phyloP scores from a whole-genome alignment of 1,140 invertebrate genomes.

The Penaeus indicus region DNA sequence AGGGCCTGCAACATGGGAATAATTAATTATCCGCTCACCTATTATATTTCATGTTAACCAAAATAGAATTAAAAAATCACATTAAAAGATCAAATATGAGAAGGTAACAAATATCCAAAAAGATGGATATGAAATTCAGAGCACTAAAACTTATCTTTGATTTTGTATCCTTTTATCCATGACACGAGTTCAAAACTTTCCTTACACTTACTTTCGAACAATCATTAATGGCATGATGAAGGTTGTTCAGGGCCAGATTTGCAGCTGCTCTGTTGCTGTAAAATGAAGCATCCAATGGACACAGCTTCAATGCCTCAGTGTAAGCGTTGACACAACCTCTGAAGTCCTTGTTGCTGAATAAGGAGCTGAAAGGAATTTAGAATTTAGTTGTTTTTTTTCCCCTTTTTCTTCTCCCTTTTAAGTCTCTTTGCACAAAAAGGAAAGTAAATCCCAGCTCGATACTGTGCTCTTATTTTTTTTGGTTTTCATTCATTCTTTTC shows the following conservation, averaged over 20 bases:
- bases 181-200: not conserved
- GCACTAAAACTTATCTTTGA: too few species aligned
- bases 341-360: slow-evolving; percentile 47
- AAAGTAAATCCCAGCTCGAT: too few species aligned
- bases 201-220: slow-evolving; percentile 37
- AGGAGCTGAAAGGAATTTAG: slow-evolving; percentile 19
- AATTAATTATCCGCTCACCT: not conserved
- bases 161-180: too few species aligned
- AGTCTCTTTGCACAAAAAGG: too few species aligned
- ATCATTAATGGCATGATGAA: slow-evolving; percentile 50
- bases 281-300: slow-evolving; percentile 20
- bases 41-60: too few species aligned
- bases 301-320: slow-evolving; percentile 40
- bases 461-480: too few species aligned
- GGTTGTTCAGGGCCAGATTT: slow-evolving; percentile 41
- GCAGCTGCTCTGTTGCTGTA: slow-evolving; percentile 58
- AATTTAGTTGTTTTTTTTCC: not conserved
- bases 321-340: slow-evolving; percentile 51
- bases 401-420: not conserved
- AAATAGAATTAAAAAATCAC: too few species aligned
- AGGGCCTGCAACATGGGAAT: slow-evolving; percentile 45
- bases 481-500: too few species aligned
- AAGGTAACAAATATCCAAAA: too few species aligned
- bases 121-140: too few species aligned
- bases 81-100: not conserved